A percentile compares a stretch with the other conserved stretches of the same genome.
Evolutionary conservation across 2,888 invertebrate genomes (phyloP).

Genomic region (Eulithis prunata): DNA sequence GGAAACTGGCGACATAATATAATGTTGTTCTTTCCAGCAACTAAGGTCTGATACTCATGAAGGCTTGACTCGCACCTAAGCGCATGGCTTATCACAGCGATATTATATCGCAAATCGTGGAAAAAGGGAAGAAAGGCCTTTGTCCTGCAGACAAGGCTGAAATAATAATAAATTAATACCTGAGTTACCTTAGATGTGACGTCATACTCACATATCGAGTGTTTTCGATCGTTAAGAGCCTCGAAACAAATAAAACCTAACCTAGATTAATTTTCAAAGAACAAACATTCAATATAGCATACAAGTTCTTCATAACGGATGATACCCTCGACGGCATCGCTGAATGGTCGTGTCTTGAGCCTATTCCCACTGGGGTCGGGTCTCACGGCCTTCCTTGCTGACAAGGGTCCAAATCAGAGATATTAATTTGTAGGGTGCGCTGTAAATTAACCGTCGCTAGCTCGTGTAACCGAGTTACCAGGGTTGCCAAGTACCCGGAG

Average conservation of each 20-base stretch:
- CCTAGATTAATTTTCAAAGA: background rate
- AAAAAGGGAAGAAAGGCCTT: too few relatives aligned
- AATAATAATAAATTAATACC: too few relatives aligned
- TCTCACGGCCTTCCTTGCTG: slow-evolving; percentile 59
- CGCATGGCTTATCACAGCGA: too few relatives aligned
- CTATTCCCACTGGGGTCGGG: slow-evolving; percentile 48
- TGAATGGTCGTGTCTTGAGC: slow-evolving; percentile 41
- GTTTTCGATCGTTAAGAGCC: too few relatives aligned
- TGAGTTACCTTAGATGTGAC: too few relatives aligned
- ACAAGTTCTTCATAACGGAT: background rate
- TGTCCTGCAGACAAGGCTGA: too few relatives aligned
- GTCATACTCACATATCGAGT: too few relatives aligned
- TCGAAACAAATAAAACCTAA: too few relatives aligned
- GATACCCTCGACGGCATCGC: slow-evolving; percentile 18
- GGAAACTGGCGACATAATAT: slow-evolving; percentile 24
- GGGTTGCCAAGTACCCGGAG: slow-evolving; percentile 29
- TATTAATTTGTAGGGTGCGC: slow-evolving; percentile 80
- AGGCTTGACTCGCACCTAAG: too few relatives aligned
- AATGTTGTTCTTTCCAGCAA: background rate
- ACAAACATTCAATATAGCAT: background rate
- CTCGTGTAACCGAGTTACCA: slow-evolving; percentile 71
- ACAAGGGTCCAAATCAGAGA: slow-evolving; percentile 82
- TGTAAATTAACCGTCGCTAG: slow-evolving; percentile 79
- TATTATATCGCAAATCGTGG: too few relatives aligned
- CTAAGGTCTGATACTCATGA: too few relatives aligned